Base-by-base conservation (phyloP, 2,888 invertebrate species). In the Eulithis prunata region DNA sequence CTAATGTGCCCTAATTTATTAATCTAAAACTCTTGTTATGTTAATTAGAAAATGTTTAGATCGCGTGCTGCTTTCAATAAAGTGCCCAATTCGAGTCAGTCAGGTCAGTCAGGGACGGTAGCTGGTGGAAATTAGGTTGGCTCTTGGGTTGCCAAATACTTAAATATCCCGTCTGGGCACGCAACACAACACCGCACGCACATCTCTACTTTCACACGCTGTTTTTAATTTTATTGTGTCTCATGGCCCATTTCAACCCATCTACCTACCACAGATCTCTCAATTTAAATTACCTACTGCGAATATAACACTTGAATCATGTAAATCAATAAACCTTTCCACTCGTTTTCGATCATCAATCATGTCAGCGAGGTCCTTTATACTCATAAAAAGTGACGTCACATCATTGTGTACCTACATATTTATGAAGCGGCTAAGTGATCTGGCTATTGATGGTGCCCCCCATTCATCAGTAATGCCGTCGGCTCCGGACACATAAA, bases 401-500 rank as follows among this genome's bases (percentile, higher is more conserved):
- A 89, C 82, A 85, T 80, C 81, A 81, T 82, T 83, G 78, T 85
- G 88, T 90, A 91, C 21, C 21, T 21, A 21, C 90, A 91, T 91
- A 91, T 91, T 92, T 91, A 91, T 91, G 89, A 91, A 88, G 85
- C 82, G 81, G 79, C 80, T 85, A 80, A 89, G 86, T 87, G 88
- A 87, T 87, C 88, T 89, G 21, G 90, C 84, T 80, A 84, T 85
- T 86, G 90, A 91, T 87, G 85, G 86, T 75, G 78, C 73, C 75
- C 76, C 57, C 82, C 88, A 90, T 91, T 89, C 88, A 88, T 91
- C 90, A 87, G 82, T 77, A 77, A 75, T 58, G 81, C 78, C 80
- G 70, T 54, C 38, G 66, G 43, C 66, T 71, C 57, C 52, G 65
- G 51, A 73, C 70, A 72, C 68, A 78, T 77, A 84, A 81, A 83